A percentile compares a stretch with the other conserved stretches of the same genome.
These are phyloP conservation scores for Bellardia pandia DNA, from an alignment of 2,888 invertebrate species.

Conservation along the genomic window DNA sequence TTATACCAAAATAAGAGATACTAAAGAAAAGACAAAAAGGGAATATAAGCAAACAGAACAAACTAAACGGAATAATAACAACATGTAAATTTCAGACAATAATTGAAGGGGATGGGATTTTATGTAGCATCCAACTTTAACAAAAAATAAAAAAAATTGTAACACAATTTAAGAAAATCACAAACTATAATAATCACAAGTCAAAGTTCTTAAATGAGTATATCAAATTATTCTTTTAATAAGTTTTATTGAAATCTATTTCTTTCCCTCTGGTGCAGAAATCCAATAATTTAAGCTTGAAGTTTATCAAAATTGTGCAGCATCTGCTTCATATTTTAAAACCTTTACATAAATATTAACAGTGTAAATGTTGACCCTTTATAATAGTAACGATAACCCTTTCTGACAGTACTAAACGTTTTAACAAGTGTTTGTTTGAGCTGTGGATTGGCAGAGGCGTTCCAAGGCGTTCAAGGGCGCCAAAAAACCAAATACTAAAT, in stretches of 20 bases:
- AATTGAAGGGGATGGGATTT: background rate
- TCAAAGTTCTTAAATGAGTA: background rate
- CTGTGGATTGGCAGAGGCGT: background rate
- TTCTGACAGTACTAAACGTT: background rate
- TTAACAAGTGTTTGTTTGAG: background rate
- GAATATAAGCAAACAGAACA: conserved; percentile 14
- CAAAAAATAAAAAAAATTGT: background rate
- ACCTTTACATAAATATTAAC: conserved; percentile 35
- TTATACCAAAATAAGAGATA: conserved; percentile 66
- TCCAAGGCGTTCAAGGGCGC: background rate
- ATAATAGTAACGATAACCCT: conserved; percentile 8
- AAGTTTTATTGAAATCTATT: background rate
- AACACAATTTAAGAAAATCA: conserved; percentile 53
- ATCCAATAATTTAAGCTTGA: conserved; percentile 34
- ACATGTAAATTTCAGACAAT: conserved; percentile 1
- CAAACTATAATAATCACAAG: conserved; percentile 19
- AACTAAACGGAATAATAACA: background rate
- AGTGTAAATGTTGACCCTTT: conserved; percentile 40
- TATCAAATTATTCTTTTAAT: background rate
- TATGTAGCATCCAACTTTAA: background rate
- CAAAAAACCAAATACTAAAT: background rate
- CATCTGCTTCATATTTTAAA: conserved; percentile 24
- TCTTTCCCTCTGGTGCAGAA: background rate
- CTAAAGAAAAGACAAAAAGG: conserved; percentile 50
- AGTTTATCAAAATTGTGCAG: conserved; percentile 43